These are phyloP conservation scores for Crenichthys baileyi DNA, from an alignment of 2,797 vertebrate genomes.

Conservation along the genomic window DNA sequence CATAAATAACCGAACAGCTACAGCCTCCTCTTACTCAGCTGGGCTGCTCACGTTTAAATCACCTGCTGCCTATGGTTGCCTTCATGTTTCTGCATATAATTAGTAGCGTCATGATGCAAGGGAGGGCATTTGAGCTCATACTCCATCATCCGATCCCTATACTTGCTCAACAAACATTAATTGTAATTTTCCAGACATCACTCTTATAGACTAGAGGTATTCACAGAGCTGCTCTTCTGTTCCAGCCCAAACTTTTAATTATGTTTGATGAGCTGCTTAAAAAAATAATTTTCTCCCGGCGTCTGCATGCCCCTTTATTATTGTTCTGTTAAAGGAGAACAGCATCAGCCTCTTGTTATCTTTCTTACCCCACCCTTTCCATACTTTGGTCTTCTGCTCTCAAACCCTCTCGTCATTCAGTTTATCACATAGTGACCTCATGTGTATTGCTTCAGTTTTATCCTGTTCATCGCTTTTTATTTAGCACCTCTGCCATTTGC, in stretches of 20 bases:
- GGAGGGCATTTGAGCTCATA: background rate
- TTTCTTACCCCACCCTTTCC: background rate
- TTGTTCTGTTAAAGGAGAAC: slow-evolving; percentile 29
- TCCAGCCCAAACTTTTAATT: slow-evolving; percentile 71
- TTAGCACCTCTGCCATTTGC: background rate
- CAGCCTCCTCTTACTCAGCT: background rate
- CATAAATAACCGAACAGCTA: too few species aligned
- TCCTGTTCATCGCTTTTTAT: background rate
- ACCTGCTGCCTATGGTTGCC: background rate
- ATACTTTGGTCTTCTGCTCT: background rate
- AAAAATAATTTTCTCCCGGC: slow-evolving; percentile 64
- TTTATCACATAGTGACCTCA: background rate
- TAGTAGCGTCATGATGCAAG: background rate
- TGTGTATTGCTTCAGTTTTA: slow-evolving; percentile 12
- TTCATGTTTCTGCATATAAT: background rate
- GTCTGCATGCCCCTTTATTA: slow-evolving; percentile 62
- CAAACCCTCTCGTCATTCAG: slow-evolving; percentile 7
- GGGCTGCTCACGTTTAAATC: background rate
- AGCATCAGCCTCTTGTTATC: slow-evolving; percentile 17
- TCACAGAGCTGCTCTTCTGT: slow-evolving; percentile 36
- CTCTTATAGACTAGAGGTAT: slow-evolving; percentile 17
- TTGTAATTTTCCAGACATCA: slow-evolving; percentile 5
- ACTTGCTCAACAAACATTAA: background rate
- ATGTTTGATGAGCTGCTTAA: slow-evolving; percentile 71
- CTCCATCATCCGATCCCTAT: background rate